Conservation (phyloP, 2,888 invertebrate genomes). For the Heliconius sara region DNA sequence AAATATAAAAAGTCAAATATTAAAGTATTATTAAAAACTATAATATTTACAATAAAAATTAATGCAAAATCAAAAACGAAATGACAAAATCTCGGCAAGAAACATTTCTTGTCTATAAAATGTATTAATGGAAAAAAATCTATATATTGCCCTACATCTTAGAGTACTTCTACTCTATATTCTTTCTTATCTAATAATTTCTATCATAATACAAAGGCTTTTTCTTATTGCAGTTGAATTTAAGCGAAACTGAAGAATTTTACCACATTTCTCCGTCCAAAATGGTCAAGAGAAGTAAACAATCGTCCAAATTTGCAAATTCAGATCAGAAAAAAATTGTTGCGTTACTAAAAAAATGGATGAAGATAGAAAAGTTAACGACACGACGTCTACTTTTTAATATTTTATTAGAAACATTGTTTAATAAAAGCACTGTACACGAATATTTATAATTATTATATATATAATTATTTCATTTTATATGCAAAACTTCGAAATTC, state of each 20-base stretch:
- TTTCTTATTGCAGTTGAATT: constrained; percentile 5
- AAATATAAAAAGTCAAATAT: too few species aligned
- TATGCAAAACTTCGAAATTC: too few species aligned
- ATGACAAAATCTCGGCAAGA: too few species aligned
- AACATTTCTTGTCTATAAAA: background rate
- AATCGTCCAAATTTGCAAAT: background rate
- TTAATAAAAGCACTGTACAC: background rate
- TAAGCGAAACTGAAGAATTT: constrained; percentile 8
- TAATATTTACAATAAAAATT: background rate
- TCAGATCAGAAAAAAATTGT: background rate
- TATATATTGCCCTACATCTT: background rate
- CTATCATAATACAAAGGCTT: background rate
- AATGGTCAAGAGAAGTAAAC: constrained; percentile 13
- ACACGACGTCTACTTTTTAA: background rate
- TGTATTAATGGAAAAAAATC: background rate
- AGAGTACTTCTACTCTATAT: background rate
- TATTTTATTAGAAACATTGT: background rate
- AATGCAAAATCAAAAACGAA: too few species aligned
- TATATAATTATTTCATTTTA: background rate
- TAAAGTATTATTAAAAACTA: background rate
- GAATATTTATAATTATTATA: background rate
- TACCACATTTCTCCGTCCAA: constrained; percentile 33
- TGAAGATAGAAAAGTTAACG: background rate
- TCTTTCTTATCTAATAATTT: background rate
- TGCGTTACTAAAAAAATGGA: background rate